Conservation (phyloP, 2,113 vertebrate genomes). For the Ibidorhyncha struthersii region DNA sequence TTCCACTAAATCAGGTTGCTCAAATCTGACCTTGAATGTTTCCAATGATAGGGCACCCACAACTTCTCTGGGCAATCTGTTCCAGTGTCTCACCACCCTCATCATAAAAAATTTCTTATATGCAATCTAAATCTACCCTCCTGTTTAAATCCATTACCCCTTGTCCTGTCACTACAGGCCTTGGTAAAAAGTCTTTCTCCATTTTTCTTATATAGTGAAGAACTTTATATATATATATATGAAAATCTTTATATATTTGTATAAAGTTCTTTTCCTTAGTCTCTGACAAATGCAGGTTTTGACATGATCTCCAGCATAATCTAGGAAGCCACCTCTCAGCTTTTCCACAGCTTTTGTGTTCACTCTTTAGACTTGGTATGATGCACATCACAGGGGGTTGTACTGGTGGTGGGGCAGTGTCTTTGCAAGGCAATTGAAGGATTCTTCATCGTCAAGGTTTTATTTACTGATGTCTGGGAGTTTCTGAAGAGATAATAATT, state of each 20-base stretch:
- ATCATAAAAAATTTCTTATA: not conserved
- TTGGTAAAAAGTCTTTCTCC: not conserved
- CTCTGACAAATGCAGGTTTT: not conserved
- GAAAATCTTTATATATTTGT: no score
- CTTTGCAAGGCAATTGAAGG: not conserved
- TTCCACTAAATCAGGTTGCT: not conserved
- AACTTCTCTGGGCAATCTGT: not conserved
- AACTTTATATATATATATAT: no score
- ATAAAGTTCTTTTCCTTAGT: not conserved
- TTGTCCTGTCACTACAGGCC: not conserved
- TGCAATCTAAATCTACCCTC: not conserved
- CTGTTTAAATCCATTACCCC: not conserved
- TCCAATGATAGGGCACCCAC: fast-evolving
- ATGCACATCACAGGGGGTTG: not conserved
- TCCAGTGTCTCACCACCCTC: not conserved
- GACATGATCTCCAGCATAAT: not conserved
- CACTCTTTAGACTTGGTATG: not conserved
- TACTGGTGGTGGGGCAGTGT: fast-evolving
- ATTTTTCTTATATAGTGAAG: not conserved
- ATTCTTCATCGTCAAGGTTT: not conserved
- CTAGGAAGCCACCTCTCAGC: not conserved
- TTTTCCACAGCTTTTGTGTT: not conserved
- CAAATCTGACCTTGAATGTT: not conserved
- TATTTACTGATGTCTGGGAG: not conserved
- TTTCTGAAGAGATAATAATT: not conserved